Base-by-base conservation (phyloP, 2,113 vertebrate species). In the Oreochromis spilurus region DNA sequence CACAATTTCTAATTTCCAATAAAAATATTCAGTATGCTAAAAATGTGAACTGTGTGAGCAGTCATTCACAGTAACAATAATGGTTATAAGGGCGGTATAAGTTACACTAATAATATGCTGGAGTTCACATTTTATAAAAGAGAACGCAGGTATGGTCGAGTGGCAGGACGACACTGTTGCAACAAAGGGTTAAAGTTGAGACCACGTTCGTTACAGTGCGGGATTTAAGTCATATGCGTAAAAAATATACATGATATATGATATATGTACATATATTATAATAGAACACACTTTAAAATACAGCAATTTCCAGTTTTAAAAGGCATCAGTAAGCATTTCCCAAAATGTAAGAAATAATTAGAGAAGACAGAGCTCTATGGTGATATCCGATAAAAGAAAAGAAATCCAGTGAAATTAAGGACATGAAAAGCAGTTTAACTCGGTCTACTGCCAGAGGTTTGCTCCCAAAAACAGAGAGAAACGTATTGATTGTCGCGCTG, bases 261-360 rank as follows among this genome's bases (percentile, higher is more conserved):
- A 91, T 90, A 82, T 89, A 88, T 94, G 70, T 84, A 81, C 67
- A 94, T 87, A 90, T 45, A 86, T 36, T 55, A 85, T 85, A 79
- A 24, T 50, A 87, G 43, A 83, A 83, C 11, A 43, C 31, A 78
- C 34, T 83, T 87, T 80, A 84, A 90, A 90, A 92, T 80, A 65
- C 45, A 80, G 60, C 38, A 72, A 34, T 87, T 93, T 94, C 92
- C 92, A 90, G 90, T 94, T 91, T 90, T 75, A 48, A 91, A 92
- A 92, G 88, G 84, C 80, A 84, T 83, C 82, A 78, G 79, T 57
- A 60, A 79, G 54, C 70, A 53, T 82, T 57, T 58, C 34, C 21
- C 57, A 53, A 81, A 67, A 75, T 55, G 6, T 85, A n/a, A 67
- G 48, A 86, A 81, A 45, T 34, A 52, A 80, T 87, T 31, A 21